Base-by-base conservation (phyloP, 1,140 invertebrate genomes). In the Grapholita molesta region DNA sequence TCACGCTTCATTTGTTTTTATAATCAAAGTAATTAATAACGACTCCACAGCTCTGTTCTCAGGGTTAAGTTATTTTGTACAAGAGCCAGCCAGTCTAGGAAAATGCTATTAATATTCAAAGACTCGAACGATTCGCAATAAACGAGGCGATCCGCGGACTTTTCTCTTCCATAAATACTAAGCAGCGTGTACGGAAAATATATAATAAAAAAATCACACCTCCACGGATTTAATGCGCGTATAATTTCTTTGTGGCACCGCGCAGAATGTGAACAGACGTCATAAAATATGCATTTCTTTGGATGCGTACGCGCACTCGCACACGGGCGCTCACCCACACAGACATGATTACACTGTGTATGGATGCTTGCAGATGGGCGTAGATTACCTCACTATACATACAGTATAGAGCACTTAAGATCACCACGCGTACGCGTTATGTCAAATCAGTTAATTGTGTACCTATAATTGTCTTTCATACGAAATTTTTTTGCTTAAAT, bases 191-290 rank as follows among this genome's bases (percentile, higher is more conserved):
- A 70, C 1, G 35, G 66, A 75, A 80, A 81, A 81, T 78, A 78
- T 71, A 35, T 84, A 77, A 77, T n/a, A 88, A 83, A 83, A 83
- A 83, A 73, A 75, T 82, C 75, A 82, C 86, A 88, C 87, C 86
- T 89, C 85, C 80, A 88, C 77, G 79, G 85, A 87, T 90, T 91
- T 91, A 90, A 91, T 88, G 85, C 79, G 84, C 87, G 88, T 90
- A 90, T 90, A 91, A 91, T 91, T 91, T 90, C 88, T 90, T 91
- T 91, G 88, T 89, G 88, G 89, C 86, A 91, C 87, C 89, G 88
- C 86, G 82, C 82, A 83, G 88, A 89, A 89, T 84, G 84, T 87
- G 84, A 82, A 75, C 84, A 89, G 87, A 89, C 88, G 84, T 91
- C 88, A 88, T 89, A 90, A 91, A 91, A 88, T 89, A 89, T 88